These are phyloP conservation scores for Myiopsitta monachus DNA, from an alignment of 2,113 vertebrate species.

Conservation along the genomic window DNA sequence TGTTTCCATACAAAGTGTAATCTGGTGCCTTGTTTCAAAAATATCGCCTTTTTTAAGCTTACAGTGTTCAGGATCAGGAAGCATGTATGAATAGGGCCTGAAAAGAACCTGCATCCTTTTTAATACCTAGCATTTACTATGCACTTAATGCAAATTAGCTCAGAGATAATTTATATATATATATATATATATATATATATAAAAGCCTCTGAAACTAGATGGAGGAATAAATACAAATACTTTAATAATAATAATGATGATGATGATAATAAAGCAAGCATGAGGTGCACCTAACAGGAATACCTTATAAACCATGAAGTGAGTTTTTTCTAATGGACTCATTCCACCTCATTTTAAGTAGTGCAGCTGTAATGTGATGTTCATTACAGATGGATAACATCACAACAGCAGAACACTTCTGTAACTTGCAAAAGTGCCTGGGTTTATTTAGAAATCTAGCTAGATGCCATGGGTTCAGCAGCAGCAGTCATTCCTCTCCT, in stretches of 20 bases:
- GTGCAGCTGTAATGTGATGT: not conserved
- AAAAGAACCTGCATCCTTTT: not conserved
- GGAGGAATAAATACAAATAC: not conserved
- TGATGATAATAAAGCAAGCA: not conserved
- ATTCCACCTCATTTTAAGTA: not conserved
- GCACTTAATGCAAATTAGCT: not conserved
- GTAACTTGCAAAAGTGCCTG: constrained; percentile 7
- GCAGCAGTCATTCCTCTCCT: too few relatives aligned
- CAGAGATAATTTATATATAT: not conserved
- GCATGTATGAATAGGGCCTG: not conserved
- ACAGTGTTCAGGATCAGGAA: not conserved
- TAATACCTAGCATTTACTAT: not conserved
- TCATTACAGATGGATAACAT: not conserved
- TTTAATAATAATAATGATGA: not conserved
- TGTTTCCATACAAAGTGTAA: not conserved
- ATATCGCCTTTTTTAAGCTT: not conserved
- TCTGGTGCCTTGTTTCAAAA: not conserved
- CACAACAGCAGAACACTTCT: not conserved
- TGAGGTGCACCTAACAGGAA: not conserved
- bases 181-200: not conserved
- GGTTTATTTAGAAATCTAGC: constrained; percentile 30
- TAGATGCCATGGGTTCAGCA: too few relatives aligned
- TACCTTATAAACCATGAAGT: not conserved
- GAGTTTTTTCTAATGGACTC: not conserved
- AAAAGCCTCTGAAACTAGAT: not conserved